phyloP scores from a whole-genome alignment of 64 coral and sea anemone genomes.

The Catalaphyllia jardinei region DNA sequence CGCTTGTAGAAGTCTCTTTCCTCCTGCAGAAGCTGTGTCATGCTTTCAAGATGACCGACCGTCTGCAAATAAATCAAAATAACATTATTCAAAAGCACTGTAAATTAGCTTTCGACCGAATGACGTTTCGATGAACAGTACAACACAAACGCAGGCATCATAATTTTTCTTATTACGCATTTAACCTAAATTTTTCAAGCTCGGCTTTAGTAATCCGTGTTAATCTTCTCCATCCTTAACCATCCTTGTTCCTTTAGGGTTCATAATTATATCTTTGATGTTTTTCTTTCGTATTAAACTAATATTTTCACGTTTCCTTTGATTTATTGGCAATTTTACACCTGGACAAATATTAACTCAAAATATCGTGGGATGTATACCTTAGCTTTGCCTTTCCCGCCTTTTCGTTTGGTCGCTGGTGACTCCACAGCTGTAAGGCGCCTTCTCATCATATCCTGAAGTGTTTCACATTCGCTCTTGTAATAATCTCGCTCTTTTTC shows the following conservation, averaged over 20 bases:
- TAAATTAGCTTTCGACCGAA: neutral
- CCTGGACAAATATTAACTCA: no score
- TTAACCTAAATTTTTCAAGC: no score
- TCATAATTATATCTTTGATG: no score
- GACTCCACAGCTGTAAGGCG: slow-evolving; percentile 50
- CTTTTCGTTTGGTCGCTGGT: slow-evolving; percentile 56
- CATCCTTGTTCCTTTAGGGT: no score
- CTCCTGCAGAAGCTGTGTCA: slow-evolving; percentile 93
- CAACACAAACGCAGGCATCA: neutral
- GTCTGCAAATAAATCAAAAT: slow-evolving; percentile 23
- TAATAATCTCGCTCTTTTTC: slow-evolving; percentile 97
- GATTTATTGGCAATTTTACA: no score
- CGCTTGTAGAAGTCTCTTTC: slow-evolving; percentile 98
- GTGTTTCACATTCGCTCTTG: slow-evolving; percentile 87
- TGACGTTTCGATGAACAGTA: neutral
- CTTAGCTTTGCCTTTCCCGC: slow-evolving; percentile 62
- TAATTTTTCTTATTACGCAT: no score
- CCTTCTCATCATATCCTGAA: slow-evolving; percentile 92
- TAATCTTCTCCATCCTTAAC: no score
- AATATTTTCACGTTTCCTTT: no score
- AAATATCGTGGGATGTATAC: slow-evolving; percentile 3
- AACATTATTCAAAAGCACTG: neutral
- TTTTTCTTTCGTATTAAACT: no score
- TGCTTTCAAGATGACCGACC: slow-evolving; percentile 82
- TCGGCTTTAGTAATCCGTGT: no score